phyloP scores from a whole-genome alignment of 2,888 invertebrate genomes.

The Thysanoteuthis rhombus region DNA sequence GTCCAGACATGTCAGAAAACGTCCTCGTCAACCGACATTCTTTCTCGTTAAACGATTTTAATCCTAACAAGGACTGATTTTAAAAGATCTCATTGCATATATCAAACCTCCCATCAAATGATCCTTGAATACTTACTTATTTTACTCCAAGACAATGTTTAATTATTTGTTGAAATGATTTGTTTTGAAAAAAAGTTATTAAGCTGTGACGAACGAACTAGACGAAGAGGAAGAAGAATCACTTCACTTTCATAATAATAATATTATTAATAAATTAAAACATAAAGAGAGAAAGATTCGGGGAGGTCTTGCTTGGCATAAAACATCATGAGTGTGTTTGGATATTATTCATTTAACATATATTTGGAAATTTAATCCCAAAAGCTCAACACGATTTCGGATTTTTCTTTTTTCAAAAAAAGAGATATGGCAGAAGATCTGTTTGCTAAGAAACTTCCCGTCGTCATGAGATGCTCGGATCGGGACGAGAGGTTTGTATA shows the following conservation, averaged over 20 bases:
- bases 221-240: not conserved
- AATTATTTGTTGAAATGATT: not conserved
- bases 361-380: not conserved
- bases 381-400: not conserved
- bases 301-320: not conserved
- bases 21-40: not conserved
- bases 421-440: slow-evolving; percentile 56
- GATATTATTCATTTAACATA: not conserved
- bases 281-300: not conserved
- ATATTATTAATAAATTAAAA: not conserved
- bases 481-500: slow-evolving; percentile 60
- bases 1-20: slow-evolving; percentile 14
- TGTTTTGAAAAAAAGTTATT: slow-evolving; percentile 12
- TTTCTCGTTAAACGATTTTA: not conserved
- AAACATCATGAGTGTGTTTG: not conserved
- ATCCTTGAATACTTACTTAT: not conserved
- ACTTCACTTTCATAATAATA: not conserved
- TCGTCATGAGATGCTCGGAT: slow-evolving; percentile 59
- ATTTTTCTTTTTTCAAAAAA: not conserved
- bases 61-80: not conserved
- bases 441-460: slow-evolving; percentile 59
- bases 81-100: not conserved
- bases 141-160: not conserved
- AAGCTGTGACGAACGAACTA: not conserved
- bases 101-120: not conserved